A percentile compares a stretch with the other conserved stretches of the same genome.
Evolutionary conservation across 2,888 invertebrate genomes (phyloP).

Genomic region (Cephus spinipes): DNA sequence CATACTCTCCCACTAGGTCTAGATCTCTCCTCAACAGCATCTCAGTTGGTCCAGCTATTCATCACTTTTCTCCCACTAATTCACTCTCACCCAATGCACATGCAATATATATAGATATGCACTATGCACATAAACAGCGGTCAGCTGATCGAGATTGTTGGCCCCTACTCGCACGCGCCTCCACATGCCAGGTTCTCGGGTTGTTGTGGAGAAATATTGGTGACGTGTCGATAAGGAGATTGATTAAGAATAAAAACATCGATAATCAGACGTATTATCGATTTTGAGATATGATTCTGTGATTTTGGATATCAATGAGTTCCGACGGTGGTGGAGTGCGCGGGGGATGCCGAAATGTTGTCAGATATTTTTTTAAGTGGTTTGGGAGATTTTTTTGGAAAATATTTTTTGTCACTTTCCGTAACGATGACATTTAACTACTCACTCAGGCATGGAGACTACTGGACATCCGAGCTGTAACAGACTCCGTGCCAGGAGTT

Average conservation of each 20-base stretch:
- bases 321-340: neutral
- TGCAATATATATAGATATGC: neutral
- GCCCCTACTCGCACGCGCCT: neutral
- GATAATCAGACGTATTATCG: neutral
- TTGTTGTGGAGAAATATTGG: neutral
- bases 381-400: neutral
- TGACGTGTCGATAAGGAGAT: neutral
- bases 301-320: neutral
- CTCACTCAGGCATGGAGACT: conserved; percentile 60
- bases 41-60: neutral
- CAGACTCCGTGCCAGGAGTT: conserved; percentile 56
- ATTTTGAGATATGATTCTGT: neutral
- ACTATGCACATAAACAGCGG: neutral
- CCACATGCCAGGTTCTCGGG: conserved; percentile 6
- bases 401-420: no score
- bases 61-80: neutral
- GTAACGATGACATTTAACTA: conserved; percentile 8
- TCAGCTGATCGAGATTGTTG: conserved; percentile 8
- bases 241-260: neutral
- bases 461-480: conserved; percentile 60
- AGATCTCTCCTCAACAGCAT: neutral
- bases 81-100: neutral
- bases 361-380: neutral
- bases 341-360: neutral
- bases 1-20: neutral